Percentiles rank a stretch among this genome's conserved stretches.
Conservation (phyloP, 2,113 vertebrate species). For the Oncorhynchus kisutch region DNA sequence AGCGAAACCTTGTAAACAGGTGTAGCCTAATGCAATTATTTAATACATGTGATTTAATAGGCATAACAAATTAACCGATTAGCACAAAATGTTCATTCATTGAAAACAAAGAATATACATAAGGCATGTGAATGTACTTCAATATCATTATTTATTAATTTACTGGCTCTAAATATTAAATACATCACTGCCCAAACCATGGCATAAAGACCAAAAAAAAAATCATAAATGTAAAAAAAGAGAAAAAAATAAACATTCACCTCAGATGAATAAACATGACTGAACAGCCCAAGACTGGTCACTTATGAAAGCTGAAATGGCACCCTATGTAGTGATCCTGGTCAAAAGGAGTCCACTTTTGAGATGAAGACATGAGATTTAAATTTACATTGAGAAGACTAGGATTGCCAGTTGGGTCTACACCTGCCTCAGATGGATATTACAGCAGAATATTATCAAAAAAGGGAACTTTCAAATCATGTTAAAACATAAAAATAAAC, state of each 20-base stretch:
- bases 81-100: background rate
- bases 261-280: constrained; percentile 34
- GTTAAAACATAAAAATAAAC: constrained; percentile 33
- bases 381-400: constrained; percentile 34
- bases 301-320: too few relatives aligned
- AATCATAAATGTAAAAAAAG: constrained; percentile 35
- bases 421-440: background rate
- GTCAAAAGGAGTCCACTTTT: background rate
- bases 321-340: background rate
- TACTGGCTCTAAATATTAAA: constrained; percentile 2
- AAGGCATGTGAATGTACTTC: background rate
- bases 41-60: too few relatives aligned
- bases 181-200: constrained; percentile 45
- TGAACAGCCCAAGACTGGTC: constrained; percentile 2
- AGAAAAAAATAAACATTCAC: background rate
- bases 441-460: constrained; percentile 5
- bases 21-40: too few relatives aligned
- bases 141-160: constrained; percentile 48
- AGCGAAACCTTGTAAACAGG: constrained; percentile 6
- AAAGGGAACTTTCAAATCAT: constrained; percentile 23
- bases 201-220: too few relatives aligned
- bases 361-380: background rate
- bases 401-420: background rate
- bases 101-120: background rate
- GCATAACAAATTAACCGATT: too few relatives aligned